Base-by-base conservation (phyloP, 2,113 vertebrate species). In the Numenius arquata region DNA sequence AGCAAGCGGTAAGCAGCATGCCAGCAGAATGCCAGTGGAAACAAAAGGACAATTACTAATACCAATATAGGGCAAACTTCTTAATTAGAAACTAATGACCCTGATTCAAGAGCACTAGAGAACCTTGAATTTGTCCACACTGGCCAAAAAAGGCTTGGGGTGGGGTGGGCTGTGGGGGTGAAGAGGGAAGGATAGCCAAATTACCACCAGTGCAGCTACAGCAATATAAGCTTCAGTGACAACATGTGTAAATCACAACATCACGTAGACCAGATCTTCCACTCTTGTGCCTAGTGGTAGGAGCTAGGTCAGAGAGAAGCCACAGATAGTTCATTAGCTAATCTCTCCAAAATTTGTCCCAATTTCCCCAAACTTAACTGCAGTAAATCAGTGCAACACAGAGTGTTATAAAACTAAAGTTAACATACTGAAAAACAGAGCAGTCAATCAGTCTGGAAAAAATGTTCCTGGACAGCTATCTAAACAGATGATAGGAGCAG, bases 101-200 rank as follows among this genome's bases (percentile, higher is more conserved):
- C 15, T 12, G 3, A 82, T 59, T 81, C 8, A 43, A 87, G 61
- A 75, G 26, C 43, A 65, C 58, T 47, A 47, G 18, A 63, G 29
- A 82, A 75, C 26, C 22, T 45, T 30, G 10, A 43, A 74, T 74
- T 87, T 85, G 26, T 10, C 62, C 56, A 50, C 29, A 13, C 3
- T 68, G 71, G 32, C 6, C 52, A 72, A 66, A 88, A 82, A 82
- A 47, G 14, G 38, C 9, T n/a, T 52, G 26, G 6, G 8, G 14
- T 15, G 21, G 56, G 16, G 3, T 11, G 3, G 9, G 25, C 2
- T 1, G 40, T 36, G 15, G 25, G 2, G 25, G 11, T 21, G 43
- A 81, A 86, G 20, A n/a, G 4, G 17, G 52, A 65, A 32, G 12
- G 40, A 27, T 1, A 63, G 9, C 13, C 26, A 89, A 80, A 82